A percentile compares a stretch with the other conserved stretches of the same genome.
Evolutionary conservation across 2,797 vertebrate species (phyloP).

Genomic region (Sphenopsis melanotis): DNA sequence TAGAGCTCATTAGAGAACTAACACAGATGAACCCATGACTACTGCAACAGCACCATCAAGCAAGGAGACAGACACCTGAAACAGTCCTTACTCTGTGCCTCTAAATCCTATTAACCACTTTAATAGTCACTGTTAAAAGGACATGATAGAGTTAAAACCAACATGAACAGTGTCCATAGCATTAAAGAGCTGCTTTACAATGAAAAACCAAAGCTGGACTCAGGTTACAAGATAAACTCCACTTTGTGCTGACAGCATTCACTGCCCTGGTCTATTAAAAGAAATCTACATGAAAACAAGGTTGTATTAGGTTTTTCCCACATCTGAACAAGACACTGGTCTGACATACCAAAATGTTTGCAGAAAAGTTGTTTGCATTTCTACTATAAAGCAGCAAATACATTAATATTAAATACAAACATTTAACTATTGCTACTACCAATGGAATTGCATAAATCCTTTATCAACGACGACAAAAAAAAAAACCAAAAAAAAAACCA

Average conservation of each 20-base stretch:
- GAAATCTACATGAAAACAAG: background rate
- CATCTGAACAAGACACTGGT: background rate
- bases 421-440: background rate
- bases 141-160: background rate
- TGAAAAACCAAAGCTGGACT: background rate
- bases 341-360: background rate
- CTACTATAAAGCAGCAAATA: background rate
- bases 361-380: background rate
- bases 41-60: background rate
- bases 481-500: background rate
- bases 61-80: background rate
- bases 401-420: background rate
- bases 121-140: background rate
- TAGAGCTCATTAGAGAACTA: background rate
- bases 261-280: background rate
- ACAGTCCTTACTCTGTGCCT: accelerated
- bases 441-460: background rate
- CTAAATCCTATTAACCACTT: background rate
- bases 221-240: background rate
- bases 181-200: background rate
- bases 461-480: background rate
- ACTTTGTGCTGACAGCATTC: background rate
- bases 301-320: background rate
- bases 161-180: accelerated
- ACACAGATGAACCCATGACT: background rate